Evolutionary conservation across 1,140 invertebrate species (phyloP).

Genomic region (Drosophila nigromelanica): DNA sequence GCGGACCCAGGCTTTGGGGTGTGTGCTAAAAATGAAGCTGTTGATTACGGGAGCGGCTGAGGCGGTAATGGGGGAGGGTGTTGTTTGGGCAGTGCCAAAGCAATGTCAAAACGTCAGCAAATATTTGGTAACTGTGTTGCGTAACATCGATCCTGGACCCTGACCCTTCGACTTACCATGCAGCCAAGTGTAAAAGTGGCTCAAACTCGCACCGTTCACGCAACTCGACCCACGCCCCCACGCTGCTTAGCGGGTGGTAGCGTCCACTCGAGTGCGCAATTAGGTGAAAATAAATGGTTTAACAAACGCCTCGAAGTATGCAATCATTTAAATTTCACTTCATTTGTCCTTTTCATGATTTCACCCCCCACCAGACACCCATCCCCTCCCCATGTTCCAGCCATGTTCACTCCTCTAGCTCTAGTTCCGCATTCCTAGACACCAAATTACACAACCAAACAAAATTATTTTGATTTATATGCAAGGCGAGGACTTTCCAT

Average conservation of each 20-base stretch:
- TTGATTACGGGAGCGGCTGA: slow-evolving; percentile 19
- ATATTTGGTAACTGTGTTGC: slow-evolving; percentile 62
- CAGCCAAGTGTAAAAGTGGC: slow-evolving; percentile 55
- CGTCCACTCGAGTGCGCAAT: slow-evolving; percentile 79
- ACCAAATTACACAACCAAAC: slow-evolving; percentile 70
- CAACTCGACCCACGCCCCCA: too few relatives aligned
- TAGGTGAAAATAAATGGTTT: slow-evolving; percentile 82
- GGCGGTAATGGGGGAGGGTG: not conserved
- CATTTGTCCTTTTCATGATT: slow-evolving; percentile 81
- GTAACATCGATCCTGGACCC: slow-evolving; percentile 31
- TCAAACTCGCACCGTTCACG: slow-evolving; percentile 3
- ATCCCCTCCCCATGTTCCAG: too few relatives aligned
- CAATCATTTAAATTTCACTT: slow-evolving; percentile 82
- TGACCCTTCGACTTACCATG: not conserved
- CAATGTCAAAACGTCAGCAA: slow-evolving; percentile 51
- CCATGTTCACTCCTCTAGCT: too few relatives aligned
- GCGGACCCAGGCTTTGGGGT: not conserved
- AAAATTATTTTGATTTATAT: slow-evolving; percentile 83
- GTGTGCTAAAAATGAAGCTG: slow-evolving; percentile 32
- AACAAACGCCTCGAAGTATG: slow-evolving; percentile 77
- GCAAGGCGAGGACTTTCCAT: slow-evolving; percentile 46
- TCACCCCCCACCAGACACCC: not conserved
- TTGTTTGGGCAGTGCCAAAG: not conserved
- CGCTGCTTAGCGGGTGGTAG: not conserved
- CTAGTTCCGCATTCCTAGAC: slow-evolving; percentile 23